A percentile compares a stretch with the other conserved stretches of the same genome.
These are phyloP conservation scores for Scatophagus argus DNA, from an alignment of 2,113 vertebrate genomes.

Conservation along the genomic window DNA sequence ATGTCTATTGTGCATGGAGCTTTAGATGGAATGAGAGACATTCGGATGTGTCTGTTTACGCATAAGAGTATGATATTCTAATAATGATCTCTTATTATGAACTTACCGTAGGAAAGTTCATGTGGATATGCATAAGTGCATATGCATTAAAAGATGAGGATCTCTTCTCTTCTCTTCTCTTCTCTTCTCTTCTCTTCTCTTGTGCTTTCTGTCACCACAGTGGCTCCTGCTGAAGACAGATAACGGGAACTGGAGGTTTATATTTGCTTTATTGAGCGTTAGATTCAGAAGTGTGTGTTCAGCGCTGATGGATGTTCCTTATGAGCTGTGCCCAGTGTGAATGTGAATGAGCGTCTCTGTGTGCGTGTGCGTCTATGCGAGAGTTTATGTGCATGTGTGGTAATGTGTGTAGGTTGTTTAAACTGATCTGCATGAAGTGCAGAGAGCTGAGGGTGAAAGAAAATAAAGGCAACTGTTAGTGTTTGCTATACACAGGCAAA, in stretches of 20 bases:
- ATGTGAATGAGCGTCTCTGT: slow-evolving; percentile 3
- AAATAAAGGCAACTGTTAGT: slow-evolving; percentile 46
- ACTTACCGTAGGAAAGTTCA: slow-evolving; percentile 9
- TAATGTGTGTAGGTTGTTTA: slow-evolving; percentile 57
- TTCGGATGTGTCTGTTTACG: slow-evolving; percentile 9
- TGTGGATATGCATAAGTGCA: not conserved
- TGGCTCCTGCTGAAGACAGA: slow-evolving; percentile 77
- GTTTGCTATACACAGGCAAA: slow-evolving; percentile 52
- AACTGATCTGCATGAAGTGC: slow-evolving; percentile 48
- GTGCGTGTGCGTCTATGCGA: slow-evolving; percentile 23
- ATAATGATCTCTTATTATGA: slow-evolving; percentile 7
- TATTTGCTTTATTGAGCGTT: slow-evolving; percentile 81
- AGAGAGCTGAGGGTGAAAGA: slow-evolving; percentile 39
- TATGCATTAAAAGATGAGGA: too few species aligned
- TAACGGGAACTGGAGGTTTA: slow-evolving; percentile 72
- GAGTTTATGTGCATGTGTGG: slow-evolving; percentile 10
- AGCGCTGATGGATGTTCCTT: slow-evolving; percentile 70
- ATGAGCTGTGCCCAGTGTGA: slow-evolving; percentile 51
- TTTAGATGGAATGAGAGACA: slow-evolving; percentile 5
- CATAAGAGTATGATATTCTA: not conserved
- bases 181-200: not conserved
- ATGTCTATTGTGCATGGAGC: not conserved
- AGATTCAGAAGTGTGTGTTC: slow-evolving; percentile 73
- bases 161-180: not conserved
- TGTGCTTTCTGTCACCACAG: slow-evolving; percentile 51